Evolutionary conservation across 2,797 vertebrate species (phyloP), one percentile per base, ranked within the genome.

Genomic region (Sebastes paucispinis): DNA sequence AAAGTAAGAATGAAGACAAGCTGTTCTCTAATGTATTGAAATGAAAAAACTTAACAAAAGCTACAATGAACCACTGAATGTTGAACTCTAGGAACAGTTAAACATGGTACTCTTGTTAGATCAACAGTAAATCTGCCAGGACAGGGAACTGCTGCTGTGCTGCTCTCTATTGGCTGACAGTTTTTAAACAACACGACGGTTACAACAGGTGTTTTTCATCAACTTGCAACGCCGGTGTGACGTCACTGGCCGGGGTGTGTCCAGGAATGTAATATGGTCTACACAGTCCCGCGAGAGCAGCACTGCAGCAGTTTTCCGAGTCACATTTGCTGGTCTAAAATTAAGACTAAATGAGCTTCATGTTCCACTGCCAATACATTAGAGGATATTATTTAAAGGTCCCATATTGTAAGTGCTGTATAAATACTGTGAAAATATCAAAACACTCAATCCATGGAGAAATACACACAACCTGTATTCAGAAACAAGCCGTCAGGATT

Each of bases 141-240:
- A 18, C 29, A 9, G 22, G n/a, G 47, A 18, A 13, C 2, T 60
- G 31, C 32, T 18, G 31, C 72, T 29, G 9, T 60, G 60, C n/a
- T 57, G 63, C 75, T 67, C 67, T 60, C 52, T 66, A 7, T 34
- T 5, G 84, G 39, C 66, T 20, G 10, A 62, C 29, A 4, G n/a
- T 1, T n/a, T 50, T 13, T 16, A 16, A 34, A 65, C 67, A 12
- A 50, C 29, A 3, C 1, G 12, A 18, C 6, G 24, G 7, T 34
- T 14, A 18, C 14, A 50, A 39, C 77, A 80, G 73, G 65, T 74
- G 77, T 52, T 77, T 63, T 8, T 80, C 11, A 63, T 83, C 18
- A 77, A 50, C 16, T 4, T 8, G 12, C 10, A 1, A 22, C 18
- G 66, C 57, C 58, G 3, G 3, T 0, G 22, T 64, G 75, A 65